Percentiles rank a stretch among this genome's conserved stretches.
Conservation (phyloP, 2,113 vertebrate genomes). For the Pogonocichla stellata region DNA sequence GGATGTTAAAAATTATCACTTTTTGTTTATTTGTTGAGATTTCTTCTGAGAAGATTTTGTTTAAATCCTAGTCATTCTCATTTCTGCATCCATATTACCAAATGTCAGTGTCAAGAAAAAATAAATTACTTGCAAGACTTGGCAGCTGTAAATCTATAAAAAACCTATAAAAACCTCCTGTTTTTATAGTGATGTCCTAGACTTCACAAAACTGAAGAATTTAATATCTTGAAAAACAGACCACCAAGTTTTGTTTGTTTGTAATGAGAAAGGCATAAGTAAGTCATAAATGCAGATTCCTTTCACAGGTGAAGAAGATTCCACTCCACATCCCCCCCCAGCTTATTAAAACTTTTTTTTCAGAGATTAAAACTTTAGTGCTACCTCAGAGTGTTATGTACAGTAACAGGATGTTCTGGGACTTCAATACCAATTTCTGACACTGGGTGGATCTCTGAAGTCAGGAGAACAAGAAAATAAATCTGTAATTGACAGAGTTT, state of each 20-base stretch:
- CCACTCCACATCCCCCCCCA: background rate
- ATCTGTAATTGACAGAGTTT: background rate
- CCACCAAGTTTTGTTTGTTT: background rate
- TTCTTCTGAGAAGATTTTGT: background rate
- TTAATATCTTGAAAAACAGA: background rate
- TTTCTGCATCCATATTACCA: background rate
- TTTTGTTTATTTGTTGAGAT: background rate
- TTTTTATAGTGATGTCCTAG: background rate
- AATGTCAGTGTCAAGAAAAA: background rate
- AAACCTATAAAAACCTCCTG: no score
- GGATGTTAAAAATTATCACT: background rate
- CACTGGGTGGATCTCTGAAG: constrained; percentile 56
- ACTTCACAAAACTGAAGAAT: background rate
- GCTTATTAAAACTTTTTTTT: background rate
- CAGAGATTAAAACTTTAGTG: background rate
- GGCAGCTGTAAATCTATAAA: no score
- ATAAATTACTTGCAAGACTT: background rate
- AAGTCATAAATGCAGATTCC: background rate
- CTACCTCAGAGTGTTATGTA: background rate
- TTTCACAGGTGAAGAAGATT: background rate
- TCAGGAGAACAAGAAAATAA: background rate
- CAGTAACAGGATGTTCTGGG: background rate
- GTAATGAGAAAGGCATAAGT: background rate
- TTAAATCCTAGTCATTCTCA: background rate
- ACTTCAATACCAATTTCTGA: constrained; percentile 34